Percentiles rank a stretch among this genome's conserved stretches.
Conservation (phyloP, 2,888 invertebrate genomes). For the Myathropa florea region DNA sequence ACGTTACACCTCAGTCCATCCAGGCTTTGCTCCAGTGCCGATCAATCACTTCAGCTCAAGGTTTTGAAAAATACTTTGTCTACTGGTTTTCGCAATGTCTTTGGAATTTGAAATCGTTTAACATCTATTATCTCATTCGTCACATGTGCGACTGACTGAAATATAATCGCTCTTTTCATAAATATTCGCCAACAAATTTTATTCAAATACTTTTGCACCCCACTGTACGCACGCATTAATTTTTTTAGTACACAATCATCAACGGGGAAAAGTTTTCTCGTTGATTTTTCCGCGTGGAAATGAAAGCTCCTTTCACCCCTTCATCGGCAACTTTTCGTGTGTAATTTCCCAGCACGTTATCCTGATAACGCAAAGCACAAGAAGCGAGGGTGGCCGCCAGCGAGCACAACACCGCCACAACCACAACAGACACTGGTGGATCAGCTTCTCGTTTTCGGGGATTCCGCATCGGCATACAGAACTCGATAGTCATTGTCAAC, state of each 20-base stretch:
- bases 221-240: conserved; percentile 35
- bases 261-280: neutral
- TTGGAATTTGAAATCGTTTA: neutral
- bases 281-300: neutral
- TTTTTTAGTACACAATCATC: conserved; percentile 23
- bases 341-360: conserved; percentile 45
- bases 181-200: too few species aligned
- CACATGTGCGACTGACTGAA: too few species aligned
- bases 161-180: too few species aligned
- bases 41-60: neutral
- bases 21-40: neutral
- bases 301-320: conserved; percentile 32
- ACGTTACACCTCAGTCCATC: neutral
- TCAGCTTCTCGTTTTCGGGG: conserved; percentile 32
- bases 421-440: conserved; percentile 18
- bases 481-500: conserved; percentile 44
- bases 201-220: conserved; percentile 3
- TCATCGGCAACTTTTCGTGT: neutral
- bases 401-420: neutral
- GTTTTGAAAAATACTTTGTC: neutral
- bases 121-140: neutral
- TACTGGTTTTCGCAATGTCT: neutral
- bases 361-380: conserved; percentile 28
- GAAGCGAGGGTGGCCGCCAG: neutral
- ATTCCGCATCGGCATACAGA: conserved; percentile 30